Evolutionary conservation across 2,113 vertebrate species (phyloP), one percentile per base, ranked within the genome.

Genomic region (Piliocolobus tephrosceles): DNA sequence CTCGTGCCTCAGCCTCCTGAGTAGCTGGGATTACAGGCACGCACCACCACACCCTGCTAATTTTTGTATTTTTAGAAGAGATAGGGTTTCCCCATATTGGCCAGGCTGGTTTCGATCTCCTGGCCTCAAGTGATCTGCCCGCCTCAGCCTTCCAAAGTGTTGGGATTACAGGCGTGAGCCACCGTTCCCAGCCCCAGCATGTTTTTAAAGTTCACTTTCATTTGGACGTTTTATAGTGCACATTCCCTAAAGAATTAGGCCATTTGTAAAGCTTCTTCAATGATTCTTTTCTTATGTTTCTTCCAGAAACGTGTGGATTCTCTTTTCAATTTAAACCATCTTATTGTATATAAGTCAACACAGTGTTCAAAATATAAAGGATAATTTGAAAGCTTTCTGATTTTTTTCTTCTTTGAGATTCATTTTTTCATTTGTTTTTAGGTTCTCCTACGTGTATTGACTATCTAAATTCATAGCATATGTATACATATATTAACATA

Each of bases 271-370:
- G 82, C 18, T n/a, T 66, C 47, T 30, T 86, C 27, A 61, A 40
- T 66, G 84, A 80, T 88, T 75, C 20, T 95, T 84, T 92, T 76
- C 57, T 95, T 90, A 30, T 6, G 22, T 86, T 92, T 94, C 61
- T 93, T 83, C 52, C 17, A 25, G 92, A 95, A 92, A 30, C 16
- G 57, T 25, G 25, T 68, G 1, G 32, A 20, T 40, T 91, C 35
- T 90, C 43, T 73, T 88, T 85, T 83, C 22, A 43, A 61, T 23
- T 81, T 58, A 82, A 90, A 50, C 8, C 8, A 61, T 70, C 11
- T 68, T 85, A 55, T 64, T 80, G 16, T 55, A 45, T n/a, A 22
- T 75, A 94, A 68, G 38, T 61, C 0, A 7, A 50, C 55, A 57
- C 35, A 68, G 27, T 88, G 70, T 95, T 86, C 58, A 87, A 86